phyloP scores from a whole-genome alignment of 1,140 invertebrate genomes.

The Thaumetopoea pityocampa region DNA sequence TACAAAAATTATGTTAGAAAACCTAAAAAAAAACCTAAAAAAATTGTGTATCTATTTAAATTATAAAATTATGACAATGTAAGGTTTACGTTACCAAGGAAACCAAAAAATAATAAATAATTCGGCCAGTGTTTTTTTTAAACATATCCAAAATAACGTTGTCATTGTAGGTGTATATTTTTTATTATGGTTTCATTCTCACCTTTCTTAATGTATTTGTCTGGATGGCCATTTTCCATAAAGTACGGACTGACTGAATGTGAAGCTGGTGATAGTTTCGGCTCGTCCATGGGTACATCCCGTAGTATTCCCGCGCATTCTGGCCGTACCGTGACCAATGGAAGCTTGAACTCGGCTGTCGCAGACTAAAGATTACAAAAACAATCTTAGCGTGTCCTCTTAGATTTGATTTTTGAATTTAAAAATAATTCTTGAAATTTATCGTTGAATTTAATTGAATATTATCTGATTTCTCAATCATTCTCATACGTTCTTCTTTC shows the following conservation, averaged over 20 bases:
- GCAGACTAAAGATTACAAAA: constrained; percentile 71
- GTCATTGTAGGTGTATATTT: background rate
- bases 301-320: constrained; percentile 79
- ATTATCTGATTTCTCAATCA: background rate
- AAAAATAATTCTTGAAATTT: no score
- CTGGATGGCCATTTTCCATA: constrained; percentile 79
- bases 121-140: no score
- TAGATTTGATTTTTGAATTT: no score
- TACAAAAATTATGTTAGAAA: constrained; percentile 9
- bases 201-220: constrained; percentile 81
- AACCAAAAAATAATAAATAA: no score
- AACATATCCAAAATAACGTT: no score
- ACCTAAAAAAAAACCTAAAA: constrained; percentile 2
- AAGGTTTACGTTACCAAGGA: no score
- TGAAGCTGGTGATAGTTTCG: constrained; percentile 67
- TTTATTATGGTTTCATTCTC: constrained; percentile 11
- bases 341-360: constrained; percentile 80
- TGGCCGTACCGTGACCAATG: constrained; percentile 79
- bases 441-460: no score
- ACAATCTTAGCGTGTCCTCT: no score
- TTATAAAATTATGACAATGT: no score
- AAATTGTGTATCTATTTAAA: no score
- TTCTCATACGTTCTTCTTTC: constrained; percentile 19
- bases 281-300: constrained; percentile 76
- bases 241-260: constrained; percentile 81